Conservation (phyloP, 1,140 invertebrate species). For the Lasioglossum baleicum region DNA sequence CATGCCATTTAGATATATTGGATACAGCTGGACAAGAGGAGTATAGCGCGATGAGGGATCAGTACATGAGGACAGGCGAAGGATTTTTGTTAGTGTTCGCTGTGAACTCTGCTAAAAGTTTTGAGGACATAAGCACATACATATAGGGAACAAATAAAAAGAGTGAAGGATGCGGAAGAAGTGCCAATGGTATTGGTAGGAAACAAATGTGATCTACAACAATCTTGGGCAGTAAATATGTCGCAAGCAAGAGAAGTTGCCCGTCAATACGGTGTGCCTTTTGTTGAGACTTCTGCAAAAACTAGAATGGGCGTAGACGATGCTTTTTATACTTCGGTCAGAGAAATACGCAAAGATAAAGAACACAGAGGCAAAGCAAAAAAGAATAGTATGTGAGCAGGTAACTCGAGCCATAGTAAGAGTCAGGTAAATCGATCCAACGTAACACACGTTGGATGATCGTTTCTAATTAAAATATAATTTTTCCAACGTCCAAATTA, state of each 20-base stretch:
- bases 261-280: slow-evolving; percentile 97
- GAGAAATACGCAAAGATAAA: slow-evolving; percentile 90
- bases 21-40: slow-evolving; percentile 99
- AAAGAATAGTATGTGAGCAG: slow-evolving; percentile 80
- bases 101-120: slow-evolving; percentile 99
- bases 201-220: slow-evolving; percentile 98
- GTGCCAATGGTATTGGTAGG: slow-evolving; percentile 99
- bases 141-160: slow-evolving; percentile 99
- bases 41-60: slow-evolving; percentile 98
- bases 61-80: slow-evolving; percentile 99
- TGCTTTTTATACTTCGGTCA: slow-evolving; percentile 97
- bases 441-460: neutral
- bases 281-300: slow-evolving; percentile 99
- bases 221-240: slow-evolving; percentile 92
- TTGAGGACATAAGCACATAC: slow-evolving; percentile 96
- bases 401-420: slow-evolving; percentile 73
- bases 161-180: slow-evolving; percentile 99
- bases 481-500: neutral
- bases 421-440: too few species aligned
- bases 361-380: slow-evolving; percentile 86
- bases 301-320: slow-evolving; percentile 99
- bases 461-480: neutral
- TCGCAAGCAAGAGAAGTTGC: slow-evolving; percentile 93
- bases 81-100: slow-evolving; percentile 98
- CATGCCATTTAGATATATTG: slow-evolving; percentile 98